A percentile compares a stretch with the other conserved stretches of the same genome.
Evolutionary conservation across 2,113 vertebrate species (phyloP).

Genomic region (Hemiscyllium ocellatum): DNA sequence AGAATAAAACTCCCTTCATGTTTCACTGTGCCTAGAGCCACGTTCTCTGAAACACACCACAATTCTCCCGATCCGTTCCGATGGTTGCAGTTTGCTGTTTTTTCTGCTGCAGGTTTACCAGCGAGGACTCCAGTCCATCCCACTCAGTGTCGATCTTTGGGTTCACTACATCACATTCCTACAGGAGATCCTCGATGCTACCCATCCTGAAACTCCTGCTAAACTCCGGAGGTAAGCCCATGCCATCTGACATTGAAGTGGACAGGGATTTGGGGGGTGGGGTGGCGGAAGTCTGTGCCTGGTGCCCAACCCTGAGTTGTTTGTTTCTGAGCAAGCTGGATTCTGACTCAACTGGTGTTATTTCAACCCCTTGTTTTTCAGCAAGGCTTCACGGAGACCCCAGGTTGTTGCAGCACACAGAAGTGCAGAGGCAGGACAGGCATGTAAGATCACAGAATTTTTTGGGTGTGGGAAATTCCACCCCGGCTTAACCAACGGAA

Average conservation of each 20-base stretch:
- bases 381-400: background rate
- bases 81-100: background rate
- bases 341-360: background rate
- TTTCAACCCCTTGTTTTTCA: background rate
- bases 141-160: conserved; percentile 74
- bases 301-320: background rate
- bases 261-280: background rate
- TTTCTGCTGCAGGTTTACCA: conserved; percentile 61
- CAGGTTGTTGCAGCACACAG: too few relatives aligned
- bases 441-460: background rate
- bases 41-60: background rate
- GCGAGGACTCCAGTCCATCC: conserved; percentile 64
- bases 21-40: background rate
- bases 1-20: background rate
- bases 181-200: conserved; percentile 62
- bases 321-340: background rate
- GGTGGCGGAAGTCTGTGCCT: background rate
- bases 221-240: conserved; percentile 62
- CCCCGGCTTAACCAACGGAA: background rate
- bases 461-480: background rate
- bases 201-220: conserved; percentile 56
- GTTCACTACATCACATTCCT: conserved; percentile 73
- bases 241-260: background rate
- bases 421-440: too few relatives aligned
- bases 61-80: background rate